Percentiles rank a stretch among this genome's conserved stretches.
These are phyloP conservation scores for Stegana nigrithorax DNA, from an alignment of 2,888 invertebrate species.

Conservation along the genomic window DNA sequence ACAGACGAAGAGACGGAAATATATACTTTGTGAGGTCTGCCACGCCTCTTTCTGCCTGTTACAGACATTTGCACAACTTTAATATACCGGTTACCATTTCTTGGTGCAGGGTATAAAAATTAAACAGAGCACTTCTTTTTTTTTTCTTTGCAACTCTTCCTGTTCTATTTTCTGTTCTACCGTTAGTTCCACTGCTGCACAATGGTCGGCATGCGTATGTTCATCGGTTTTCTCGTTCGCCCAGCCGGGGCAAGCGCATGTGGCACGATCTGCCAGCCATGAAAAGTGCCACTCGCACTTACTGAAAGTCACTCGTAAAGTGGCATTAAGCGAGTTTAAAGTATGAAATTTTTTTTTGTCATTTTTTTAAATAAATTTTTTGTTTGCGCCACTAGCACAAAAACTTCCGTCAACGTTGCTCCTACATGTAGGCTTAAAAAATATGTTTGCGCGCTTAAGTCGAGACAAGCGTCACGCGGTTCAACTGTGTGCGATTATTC, in stretches of 20 bases:
- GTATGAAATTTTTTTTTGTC: constrained; percentile 28
- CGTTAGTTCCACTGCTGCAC: no score
- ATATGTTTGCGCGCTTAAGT: neutral
- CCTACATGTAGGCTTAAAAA: neutral
- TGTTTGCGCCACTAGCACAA: neutral
- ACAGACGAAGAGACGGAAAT: no score
- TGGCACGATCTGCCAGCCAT: constrained; percentile 17
- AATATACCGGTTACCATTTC: no score
- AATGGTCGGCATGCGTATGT: neutral
- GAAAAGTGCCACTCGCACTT: constrained; percentile 56
- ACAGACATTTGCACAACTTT: no score
- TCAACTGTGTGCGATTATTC: no score
- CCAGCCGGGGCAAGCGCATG: neutral
- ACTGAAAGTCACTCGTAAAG: constrained; percentile 60
- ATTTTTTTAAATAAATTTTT: neutral
- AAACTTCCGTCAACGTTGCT: neutral
- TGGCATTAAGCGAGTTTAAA: constrained; percentile 61
- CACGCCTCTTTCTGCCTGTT: no score
- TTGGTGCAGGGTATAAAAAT: no score
- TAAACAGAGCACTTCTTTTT: no score
- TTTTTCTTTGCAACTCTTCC: neutral
- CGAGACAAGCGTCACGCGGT: neutral
- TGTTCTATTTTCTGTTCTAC: neutral
- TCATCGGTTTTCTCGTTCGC: no score
- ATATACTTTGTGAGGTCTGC: no score